These are phyloP conservation scores for Ochotona princeps DNA, from an alignment of 2,113 vertebrate species.

Conservation along the genomic window DNA sequence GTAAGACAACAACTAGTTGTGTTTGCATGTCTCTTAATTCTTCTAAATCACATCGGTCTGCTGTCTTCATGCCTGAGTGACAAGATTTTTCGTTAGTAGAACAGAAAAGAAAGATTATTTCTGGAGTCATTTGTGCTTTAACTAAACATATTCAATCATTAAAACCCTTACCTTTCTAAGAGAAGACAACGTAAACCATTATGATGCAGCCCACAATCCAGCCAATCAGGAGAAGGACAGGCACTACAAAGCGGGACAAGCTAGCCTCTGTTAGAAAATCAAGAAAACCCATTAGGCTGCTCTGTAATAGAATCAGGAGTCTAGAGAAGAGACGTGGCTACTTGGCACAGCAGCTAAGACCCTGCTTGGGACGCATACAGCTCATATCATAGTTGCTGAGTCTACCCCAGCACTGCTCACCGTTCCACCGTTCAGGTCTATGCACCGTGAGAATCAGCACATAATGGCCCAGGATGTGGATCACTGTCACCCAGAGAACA, in stretches of 20 bases:
- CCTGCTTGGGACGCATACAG: too few relatives aligned
- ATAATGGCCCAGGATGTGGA: too few relatives aligned
- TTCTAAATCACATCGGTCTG: slow-evolving; percentile 54
- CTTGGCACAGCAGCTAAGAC: too few relatives aligned
- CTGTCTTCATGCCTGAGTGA: slow-evolving; percentile 82
- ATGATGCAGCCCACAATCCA: slow-evolving; percentile 89
- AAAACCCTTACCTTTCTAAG: slow-evolving; percentile 79
- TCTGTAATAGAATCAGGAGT: not conserved
- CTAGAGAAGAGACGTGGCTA: not conserved
- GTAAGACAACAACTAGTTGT: slow-evolving; percentile 49
- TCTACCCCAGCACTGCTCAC: too few relatives aligned
- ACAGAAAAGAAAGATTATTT: not conserved
- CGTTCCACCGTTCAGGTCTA: too few relatives aligned
- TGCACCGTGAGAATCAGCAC: too few relatives aligned
- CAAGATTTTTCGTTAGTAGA: slow-evolving; percentile 61
- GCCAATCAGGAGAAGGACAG: slow-evolving; percentile 86
- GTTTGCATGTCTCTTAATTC: slow-evolving; percentile 61
- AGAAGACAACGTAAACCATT: slow-evolving; percentile 89
- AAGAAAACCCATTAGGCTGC: not conserved
- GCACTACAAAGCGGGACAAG: slow-evolving; percentile 80
- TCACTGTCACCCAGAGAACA: too few relatives aligned
- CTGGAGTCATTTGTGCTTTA: not conserved
- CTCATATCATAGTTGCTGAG: too few relatives aligned
- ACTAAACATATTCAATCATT: not conserved
- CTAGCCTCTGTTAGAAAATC: slow-evolving; percentile 61